Evolutionary conservation across 2,113 vertebrate species (phyloP).

Genomic region (Pygoscelis antarcticus): DNA sequence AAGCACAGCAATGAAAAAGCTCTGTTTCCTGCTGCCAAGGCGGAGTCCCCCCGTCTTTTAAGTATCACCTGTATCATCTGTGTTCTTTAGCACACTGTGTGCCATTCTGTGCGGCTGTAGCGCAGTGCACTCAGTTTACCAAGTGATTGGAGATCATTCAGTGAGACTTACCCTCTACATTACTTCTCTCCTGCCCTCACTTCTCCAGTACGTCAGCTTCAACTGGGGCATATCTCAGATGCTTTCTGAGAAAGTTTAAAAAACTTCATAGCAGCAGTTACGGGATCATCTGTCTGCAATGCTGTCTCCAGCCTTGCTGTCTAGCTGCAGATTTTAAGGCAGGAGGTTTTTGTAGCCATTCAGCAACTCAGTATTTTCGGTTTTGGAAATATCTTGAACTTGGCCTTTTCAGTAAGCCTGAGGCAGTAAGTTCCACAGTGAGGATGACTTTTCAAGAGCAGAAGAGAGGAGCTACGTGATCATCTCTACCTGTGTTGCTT

Average conservation of each 20-base stretch:
- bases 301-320: not conserved
- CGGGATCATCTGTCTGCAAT: accelerated
- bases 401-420: not conserved
- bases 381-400: not conserved
- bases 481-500: not conserved
- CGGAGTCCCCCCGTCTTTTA: not conserved
- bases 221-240: not conserved
- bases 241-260: not conserved
- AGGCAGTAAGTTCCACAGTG: not conserved
- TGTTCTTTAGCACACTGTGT: not conserved
- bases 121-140: not conserved
- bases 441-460: not conserved
- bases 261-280: not conserved
- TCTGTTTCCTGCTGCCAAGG: not conserved
- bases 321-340: not conserved
- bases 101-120: not conserved
- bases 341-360: not conserved
- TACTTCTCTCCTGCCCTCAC: not conserved
- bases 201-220: not conserved
- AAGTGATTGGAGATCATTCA: not conserved
- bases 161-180: not conserved
- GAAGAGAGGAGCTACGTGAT: not conserved
- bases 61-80: not conserved
- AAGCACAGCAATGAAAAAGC: not conserved
- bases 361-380: not conserved